A percentile compares a stretch with the other conserved stretches of the same genome.
Evolutionary conservation across 1,140 invertebrate genomes (phyloP).

Genomic region (Orussus abietinus): DNA sequence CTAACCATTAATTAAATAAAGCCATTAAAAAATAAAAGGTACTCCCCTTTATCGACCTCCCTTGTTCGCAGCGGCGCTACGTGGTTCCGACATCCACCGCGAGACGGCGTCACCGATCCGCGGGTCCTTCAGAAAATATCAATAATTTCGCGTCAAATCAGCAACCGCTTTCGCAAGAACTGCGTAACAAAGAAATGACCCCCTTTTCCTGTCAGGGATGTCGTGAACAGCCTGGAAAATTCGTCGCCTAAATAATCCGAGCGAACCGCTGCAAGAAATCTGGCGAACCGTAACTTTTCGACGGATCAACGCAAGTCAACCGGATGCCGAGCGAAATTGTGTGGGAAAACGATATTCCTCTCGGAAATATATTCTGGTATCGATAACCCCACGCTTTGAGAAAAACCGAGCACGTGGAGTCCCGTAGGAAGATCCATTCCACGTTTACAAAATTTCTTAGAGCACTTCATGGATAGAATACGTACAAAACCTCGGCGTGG

Average conservation of each 20-base stretch:
- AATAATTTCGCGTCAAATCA: slow-evolving; percentile 27
- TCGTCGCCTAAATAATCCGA: no score
- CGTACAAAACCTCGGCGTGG: background rate
- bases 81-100: background rate
- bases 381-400: slow-evolving; percentile 6
- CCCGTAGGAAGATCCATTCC: slow-evolving; percentile 2
- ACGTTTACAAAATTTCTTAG: slow-evolving; percentile 4
- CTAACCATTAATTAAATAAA: no score
- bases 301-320: slow-evolving; percentile 1
- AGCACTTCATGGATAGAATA: background rate
- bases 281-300: background rate
- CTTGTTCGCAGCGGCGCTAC: no score
- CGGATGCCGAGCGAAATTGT: slow-evolving; percentile 28
- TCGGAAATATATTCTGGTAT: slow-evolving; percentile 15
- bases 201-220: background rate
- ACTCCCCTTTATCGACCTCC: no score
- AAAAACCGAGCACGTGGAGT: background rate
- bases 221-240: no score
- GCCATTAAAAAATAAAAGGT: no score
- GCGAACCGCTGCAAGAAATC: no score
- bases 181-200: slow-evolving; percentile 7
- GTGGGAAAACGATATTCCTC: slow-evolving; percentile 32
- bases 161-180: slow-evolving; percentile 13
- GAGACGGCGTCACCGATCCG: slow-evolving; percentile 10
- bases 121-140: slow-evolving; percentile 24